A percentile compares a stretch with the other conserved stretches of the same genome.
phyloP scores from a whole-genome alignment of 2,888 invertebrate species.

The Meteorus cinctellus region DNA sequence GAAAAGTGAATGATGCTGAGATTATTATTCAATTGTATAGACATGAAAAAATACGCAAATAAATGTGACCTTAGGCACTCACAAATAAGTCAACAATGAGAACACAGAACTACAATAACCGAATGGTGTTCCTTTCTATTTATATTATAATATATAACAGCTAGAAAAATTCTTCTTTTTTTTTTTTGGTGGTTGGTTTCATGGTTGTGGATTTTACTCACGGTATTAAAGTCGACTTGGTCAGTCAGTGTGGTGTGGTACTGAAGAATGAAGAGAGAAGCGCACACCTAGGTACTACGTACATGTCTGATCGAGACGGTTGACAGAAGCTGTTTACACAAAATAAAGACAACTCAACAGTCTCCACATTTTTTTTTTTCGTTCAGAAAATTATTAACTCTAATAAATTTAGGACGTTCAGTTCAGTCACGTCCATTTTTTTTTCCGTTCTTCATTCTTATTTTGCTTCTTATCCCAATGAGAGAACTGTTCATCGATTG shows the following conservation, averaged over 20 bases:
- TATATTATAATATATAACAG: not conserved
- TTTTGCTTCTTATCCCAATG: not conserved
- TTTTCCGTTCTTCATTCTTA: slow-evolving; percentile 4
- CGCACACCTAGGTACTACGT: slow-evolving; percentile 72
- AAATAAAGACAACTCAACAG: slow-evolving; percentile 73
- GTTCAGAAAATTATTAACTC: slow-evolving; percentile 17
- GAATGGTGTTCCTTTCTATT: slow-evolving; percentile 39
- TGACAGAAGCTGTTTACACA: slow-evolving; percentile 73
- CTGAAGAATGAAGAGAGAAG: slow-evolving; percentile 68
- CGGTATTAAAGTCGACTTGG: slow-evolving; percentile 70
- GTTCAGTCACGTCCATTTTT: slow-evolving; percentile 28
- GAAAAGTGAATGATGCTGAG: not conserved
- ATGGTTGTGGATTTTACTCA: slow-evolving; percentile 70
- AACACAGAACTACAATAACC: slow-evolving; percentile 63
- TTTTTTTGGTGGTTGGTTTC: slow-evolving; percentile 37
- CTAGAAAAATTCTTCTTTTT: slow-evolving; percentile 13
- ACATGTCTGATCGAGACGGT: slow-evolving; percentile 71
- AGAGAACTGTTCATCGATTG: not conserved
- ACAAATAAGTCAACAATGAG: slow-evolving; percentile 57
- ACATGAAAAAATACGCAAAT: slow-evolving; percentile 50
- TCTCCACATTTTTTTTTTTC: slow-evolving; percentile 59
- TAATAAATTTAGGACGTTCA: slow-evolving; percentile 33
- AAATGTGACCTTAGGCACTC: slow-evolving; percentile 60
- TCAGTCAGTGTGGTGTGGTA: slow-evolving; percentile 70
- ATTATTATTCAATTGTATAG: slow-evolving; percentile 49